Evolutionary conservation across 2,113 vertebrate species (phyloP).

Genomic region (Phrynosoma blainvillii): DNA sequence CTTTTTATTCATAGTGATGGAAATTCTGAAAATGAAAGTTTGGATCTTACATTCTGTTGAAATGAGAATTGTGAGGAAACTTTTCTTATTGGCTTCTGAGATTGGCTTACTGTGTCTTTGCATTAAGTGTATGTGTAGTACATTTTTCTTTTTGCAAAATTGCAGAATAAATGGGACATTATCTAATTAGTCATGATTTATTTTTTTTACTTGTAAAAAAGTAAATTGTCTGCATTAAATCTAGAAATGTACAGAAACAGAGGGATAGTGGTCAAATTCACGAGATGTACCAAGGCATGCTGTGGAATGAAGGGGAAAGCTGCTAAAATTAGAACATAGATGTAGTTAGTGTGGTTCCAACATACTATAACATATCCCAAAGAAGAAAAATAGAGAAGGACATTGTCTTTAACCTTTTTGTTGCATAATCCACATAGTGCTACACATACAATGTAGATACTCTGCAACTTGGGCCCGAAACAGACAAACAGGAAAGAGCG

Average conservation of each 20-base stretch:
- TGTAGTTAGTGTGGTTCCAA: neutral
- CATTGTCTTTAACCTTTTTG: neutral
- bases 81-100: slow-evolving; percentile 28
- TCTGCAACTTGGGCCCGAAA: too few species aligned
- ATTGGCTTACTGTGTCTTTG: neutral
- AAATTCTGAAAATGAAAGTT: neutral
- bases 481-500: too few species aligned
- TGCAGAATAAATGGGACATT: neutral
- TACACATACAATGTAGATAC: too few species aligned
- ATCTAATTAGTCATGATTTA: neutral
- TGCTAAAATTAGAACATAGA: neutral
- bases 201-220: slow-evolving; percentile 6
- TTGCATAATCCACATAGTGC: too few species aligned
- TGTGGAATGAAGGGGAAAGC: neutral
- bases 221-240: neutral
- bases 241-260: slow-evolving; percentile 7
- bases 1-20: neutral
- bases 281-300: neutral
- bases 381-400: neutral
- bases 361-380: neutral
- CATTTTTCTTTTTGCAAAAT: neutral
- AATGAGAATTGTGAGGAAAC: slow-evolving; percentile 1
- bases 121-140: neutral
- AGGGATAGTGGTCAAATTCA: too few species aligned
- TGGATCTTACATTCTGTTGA: neutral